Percentiles rank a stretch among this genome's conserved stretches.
Evolutionary conservation across 2,113 vertebrate genomes (phyloP).

Genomic region (Spermophilus dauricus): DNA sequence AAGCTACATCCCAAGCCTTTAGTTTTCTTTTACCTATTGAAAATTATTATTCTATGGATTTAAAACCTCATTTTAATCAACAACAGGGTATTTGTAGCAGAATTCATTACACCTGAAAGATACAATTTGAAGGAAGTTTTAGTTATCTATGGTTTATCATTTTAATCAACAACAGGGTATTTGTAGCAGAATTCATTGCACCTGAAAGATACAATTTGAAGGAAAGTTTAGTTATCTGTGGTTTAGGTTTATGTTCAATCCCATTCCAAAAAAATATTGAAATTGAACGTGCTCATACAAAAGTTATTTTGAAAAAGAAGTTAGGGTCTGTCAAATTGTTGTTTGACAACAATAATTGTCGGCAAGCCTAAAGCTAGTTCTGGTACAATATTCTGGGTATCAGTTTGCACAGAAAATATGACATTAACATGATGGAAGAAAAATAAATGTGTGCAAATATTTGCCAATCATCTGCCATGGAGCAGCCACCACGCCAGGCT

Average conservation of each 20-base stretch:
- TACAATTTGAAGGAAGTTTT: neutral
- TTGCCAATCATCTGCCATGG: accelerated
- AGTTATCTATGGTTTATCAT: neutral
- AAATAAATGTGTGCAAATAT: neutral
- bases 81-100: neutral
- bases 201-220: neutral
- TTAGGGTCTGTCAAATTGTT: neutral
- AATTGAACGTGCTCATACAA: neutral
- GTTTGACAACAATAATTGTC: neutral
- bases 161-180: no score
- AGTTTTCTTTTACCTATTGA: neutral
- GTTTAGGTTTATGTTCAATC: neutral
- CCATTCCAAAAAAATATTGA: neutral
- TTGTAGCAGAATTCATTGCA: neutral
- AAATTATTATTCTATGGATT: conserved; percentile 15
- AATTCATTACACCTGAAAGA: neutral
- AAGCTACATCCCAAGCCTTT: no score
- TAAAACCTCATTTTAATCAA: neutral
- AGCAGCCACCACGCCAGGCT: no score
- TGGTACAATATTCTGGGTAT: neutral
- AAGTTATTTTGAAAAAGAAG: neutral
- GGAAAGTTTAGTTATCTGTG: neutral
- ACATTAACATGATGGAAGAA: neutral
- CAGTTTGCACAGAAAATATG: neutral
- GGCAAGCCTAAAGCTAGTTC: neutral